Percentiles rank a stretch among this genome's conserved stretches.
Conservation (phyloP, 2,113 vertebrate species). For the Rhinopithecus roxellana region DNA sequence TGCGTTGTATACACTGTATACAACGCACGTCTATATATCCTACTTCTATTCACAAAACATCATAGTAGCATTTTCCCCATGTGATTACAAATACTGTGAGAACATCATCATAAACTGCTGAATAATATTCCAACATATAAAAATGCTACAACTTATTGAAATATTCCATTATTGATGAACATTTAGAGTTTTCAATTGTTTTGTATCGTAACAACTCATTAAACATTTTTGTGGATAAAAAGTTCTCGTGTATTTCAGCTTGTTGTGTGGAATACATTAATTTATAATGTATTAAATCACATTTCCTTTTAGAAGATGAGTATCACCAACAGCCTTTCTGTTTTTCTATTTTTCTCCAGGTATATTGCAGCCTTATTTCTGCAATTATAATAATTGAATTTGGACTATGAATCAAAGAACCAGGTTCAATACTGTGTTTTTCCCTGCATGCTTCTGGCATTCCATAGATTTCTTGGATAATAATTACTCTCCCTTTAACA, state of each 20-base stretch:
- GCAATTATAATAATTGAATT: background rate
- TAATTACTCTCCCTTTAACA: background rate
- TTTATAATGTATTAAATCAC: background rate
- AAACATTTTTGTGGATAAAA: background rate
- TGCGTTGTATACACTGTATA: background rate
- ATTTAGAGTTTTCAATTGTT: background rate
- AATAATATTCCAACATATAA: background rate
- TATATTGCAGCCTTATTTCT: background rate
- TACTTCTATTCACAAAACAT: background rate
- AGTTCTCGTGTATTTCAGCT: background rate
- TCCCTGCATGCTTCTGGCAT: background rate
- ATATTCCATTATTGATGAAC: background rate
- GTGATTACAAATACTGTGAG: background rate
- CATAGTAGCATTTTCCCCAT: background rate
- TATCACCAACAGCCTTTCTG: background rate
- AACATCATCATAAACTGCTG: background rate
- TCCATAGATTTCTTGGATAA: background rate
- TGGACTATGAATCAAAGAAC: background rate
- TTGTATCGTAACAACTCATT: background rate
- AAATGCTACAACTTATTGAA: conserved; percentile 1
- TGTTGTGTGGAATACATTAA: background rate
- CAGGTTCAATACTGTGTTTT: background rate
- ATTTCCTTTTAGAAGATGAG: background rate
- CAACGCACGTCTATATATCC: background rate
- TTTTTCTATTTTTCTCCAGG: background rate